Base-by-base conservation (phyloP, 1,140 invertebrate species). In the Pogonognathellus flavescens region DNA sequence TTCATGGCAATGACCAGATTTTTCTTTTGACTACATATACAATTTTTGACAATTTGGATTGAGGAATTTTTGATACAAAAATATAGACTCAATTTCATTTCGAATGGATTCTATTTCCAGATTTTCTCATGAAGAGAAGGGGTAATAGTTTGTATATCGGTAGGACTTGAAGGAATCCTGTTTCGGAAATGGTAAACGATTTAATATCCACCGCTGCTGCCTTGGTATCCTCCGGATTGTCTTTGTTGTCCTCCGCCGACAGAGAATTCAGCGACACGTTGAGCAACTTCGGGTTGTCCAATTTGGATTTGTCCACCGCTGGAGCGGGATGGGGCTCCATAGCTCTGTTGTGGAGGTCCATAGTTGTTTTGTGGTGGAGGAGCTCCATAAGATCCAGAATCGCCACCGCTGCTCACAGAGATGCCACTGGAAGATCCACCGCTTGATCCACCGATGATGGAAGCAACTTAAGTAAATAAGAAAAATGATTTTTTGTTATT, bases 261-360 rank as follows among this genome's bases (percentile, higher is more conserved):
- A 20, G 25, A 20, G 53, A 82, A 82, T 31, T 18, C n/a, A 60
- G 81, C 81, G 49, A 82, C 81, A 4, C 22, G 16, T 62, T 60
- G 53, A 20, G 81, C 81, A 10, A 20, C 13, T 82, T 60, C 55
- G 31, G 81, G 81, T 14, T 20, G 31, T 82, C 81, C 81, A 31
- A 82, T 53, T 49, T 41, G 16, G n/a, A 62, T 31, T 82, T 20
- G 8, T 20, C 80, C 80, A 18, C 31, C 31, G 14, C 53, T n/a
- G 8, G 18, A 25, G 13, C 25, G 7, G 7, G 20, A 31, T 59
- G 81, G 81, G 4, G 81, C 55, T 13, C 13, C 22, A 16, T 60
- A 60, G 10, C 1, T 8, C 7, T 20, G 22, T 31, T 13, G 14
- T 72, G 66, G 66, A 72, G 66, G 2, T 14, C 0, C 7, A 31